Base-by-base conservation (phyloP, 2,113 vertebrate species). In the Pelodiscus sinensis region DNA sequence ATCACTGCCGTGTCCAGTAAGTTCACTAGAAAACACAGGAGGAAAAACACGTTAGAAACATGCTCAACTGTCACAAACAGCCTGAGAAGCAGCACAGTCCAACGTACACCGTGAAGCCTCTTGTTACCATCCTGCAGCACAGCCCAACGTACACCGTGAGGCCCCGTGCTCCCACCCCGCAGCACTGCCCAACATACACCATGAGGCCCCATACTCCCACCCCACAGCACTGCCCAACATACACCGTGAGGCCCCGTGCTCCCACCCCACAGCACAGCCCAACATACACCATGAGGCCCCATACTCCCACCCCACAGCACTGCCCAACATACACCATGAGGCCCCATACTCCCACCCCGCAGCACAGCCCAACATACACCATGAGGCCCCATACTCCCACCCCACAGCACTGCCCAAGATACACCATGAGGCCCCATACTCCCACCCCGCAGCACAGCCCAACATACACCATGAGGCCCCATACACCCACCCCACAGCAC, bases 1-100 rank as follows among this genome's bases (percentile, higher is more conserved):
- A 99, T 98, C 1, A 98, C 98, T 18, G 99, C 98, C 0, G 99
- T 99, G 97, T 99, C 99, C 57, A 99, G 97, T 85, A 99, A 97
- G 97, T 99, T 99, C 96, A 99, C 99, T 99, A 98, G 52, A 98
- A 98, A 97, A 98, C 75, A 98, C 29, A 95, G 44, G 90, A 97
- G 58, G 78, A 80, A 78, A 95, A 1, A 12, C 75, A 54, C 1
- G 0, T 97, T 91, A 96, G 58, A 80, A 73, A 82, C 22, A 93
- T 81, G 52, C 11, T 87, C 10, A 19, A 6, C 5, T 0, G 4
- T 14, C 35, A 35, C 2, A 1, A 82, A 3, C 29, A 6, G 2
- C 1, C 2, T 89, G n/a, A 21, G 89, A 31, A 44, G 0, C 2
- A 86, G 15, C 3, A n/a, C 52, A 77, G 27, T 38, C 51, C 10